Base-by-base conservation (phyloP, 2,888 invertebrate species). In the Sylvicola cinctus region DNA sequence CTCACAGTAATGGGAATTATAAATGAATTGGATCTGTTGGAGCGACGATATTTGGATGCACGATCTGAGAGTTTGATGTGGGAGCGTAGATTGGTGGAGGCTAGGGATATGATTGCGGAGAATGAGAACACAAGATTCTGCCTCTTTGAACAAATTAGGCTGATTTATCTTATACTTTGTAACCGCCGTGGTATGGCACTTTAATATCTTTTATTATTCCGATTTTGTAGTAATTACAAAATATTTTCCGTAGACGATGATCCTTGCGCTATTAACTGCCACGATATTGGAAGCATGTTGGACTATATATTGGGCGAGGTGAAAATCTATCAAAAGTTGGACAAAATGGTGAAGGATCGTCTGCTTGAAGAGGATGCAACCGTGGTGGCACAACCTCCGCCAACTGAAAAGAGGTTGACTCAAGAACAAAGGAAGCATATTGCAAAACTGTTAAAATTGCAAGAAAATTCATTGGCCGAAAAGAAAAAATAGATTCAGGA, bases 1-100 rank as follows among this genome's bases (percentile, higher is more conserved):
- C 38, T 52, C 1, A 51, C 49, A 0, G 46, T 56, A 0, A 37
- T 58, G 36, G 56, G 56, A 0, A 42, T 58, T 0, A 54, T 55
- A 36, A 58, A 54, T 34, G 50, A 56, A 39, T 39, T 57, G 6
- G 47, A 48, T 11, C 46, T 50, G 23, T 34, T 58, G 37, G 54
- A 40, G 40, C 46, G 53, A n/a, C 46, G 46, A 2, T 57, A 55
- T 17, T 49, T 49, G 16, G 35, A 47, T 8, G 46, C 55, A 2
- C 46, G 46, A 2, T 37, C 43, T 2, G 46, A 50, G 29, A 49
- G 52, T 16, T 40, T 50, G 1, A 50, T 48, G 32, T 56, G 55
- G 54, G 57, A 58, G 36, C 54, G 49, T 33, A 48, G 51, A 7
- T 28, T 57, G 8, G 45, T 47, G 2, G 40, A 40, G 4, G 48